These are phyloP conservation scores for Molossus alvarezi DNA, from an alignment of 2,797 vertebrate species.

Conservation along the genomic window DNA sequence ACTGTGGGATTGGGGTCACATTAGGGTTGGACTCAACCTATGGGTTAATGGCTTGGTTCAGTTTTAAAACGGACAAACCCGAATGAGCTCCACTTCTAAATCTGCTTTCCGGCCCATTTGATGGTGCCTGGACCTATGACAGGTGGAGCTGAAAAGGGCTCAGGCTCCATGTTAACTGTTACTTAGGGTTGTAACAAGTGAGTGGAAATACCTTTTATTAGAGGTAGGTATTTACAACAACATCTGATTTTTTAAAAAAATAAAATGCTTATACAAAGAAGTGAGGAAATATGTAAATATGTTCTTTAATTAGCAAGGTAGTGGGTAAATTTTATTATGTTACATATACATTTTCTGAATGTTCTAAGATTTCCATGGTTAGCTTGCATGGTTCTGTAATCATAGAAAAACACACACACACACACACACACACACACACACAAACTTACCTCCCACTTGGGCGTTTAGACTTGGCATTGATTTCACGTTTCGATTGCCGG, in stretches of 20 bases:
- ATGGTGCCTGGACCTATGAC: not conserved
- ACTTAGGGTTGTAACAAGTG: not conserved
- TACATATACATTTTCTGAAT: not conserved
- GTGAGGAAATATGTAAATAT: not conserved
- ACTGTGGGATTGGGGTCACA: not conserved
- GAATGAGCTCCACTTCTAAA: not conserved
- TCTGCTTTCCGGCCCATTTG: not conserved
- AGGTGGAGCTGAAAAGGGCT: not conserved
- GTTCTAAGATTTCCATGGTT: not conserved
- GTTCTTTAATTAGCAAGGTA: not conserved
- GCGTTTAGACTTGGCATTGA: not conserved
- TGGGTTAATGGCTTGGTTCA: not conserved
- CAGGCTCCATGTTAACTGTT: not conserved
- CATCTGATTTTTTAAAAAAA: not conserved
- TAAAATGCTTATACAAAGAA: conserved; percentile 48
- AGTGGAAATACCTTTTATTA: conserved; percentile 23
- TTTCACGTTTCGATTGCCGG: not conserved
- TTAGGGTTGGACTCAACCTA: not conserved
- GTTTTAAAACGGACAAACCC: not conserved
- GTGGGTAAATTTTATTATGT: not conserved
- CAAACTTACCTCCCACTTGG: not conserved
- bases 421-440: not conserved
- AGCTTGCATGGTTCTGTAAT: not conserved
- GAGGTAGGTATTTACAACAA: not conserved
- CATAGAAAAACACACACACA: not conserved